These are phyloP conservation scores for Mustela nigripes DNA, from an alignment of 2,113 vertebrate genomes.

Conservation along the genomic window DNA sequence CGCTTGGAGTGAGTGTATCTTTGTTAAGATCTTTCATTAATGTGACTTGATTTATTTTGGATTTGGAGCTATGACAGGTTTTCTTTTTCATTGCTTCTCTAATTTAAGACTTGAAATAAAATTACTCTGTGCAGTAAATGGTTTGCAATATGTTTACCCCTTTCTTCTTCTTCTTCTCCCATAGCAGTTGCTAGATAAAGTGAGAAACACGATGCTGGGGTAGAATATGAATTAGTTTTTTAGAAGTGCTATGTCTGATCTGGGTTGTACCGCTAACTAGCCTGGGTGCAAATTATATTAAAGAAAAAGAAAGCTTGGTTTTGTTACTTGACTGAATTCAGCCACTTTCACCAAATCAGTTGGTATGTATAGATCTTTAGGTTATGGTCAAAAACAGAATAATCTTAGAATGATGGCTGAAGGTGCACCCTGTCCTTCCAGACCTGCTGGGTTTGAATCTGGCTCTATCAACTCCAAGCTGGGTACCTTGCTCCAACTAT, in stretches of 20 bases:
- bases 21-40: slow-evolving; percentile 36
- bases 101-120: slow-evolving; percentile 56
- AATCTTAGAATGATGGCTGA: neutral
- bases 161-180: neutral
- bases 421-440: neutral
- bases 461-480: neutral
- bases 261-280: neutral
- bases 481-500: neutral
- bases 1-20: neutral
- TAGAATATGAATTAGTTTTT: slow-evolving; percentile 25
- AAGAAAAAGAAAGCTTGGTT: slow-evolving; percentile 11
- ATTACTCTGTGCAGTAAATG: slow-evolving; percentile 6
- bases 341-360: neutral
- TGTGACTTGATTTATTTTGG: slow-evolving; percentile 56
- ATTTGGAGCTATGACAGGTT: slow-evolving; percentile 6
- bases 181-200: neutral
- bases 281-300: neutral
- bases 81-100: slow-evolving; percentile 60
- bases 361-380: neutral
- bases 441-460: neutral
- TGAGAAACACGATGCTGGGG: neutral
- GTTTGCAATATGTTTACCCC: neutral
- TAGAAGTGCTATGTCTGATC: neutral
- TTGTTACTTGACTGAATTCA: slow-evolving; percentile 7
- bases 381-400: neutral